These are phyloP conservation scores for Calephelis virginiensis DNA, from an alignment of 1,140 invertebrate genomes.

Conservation along the genomic window DNA sequence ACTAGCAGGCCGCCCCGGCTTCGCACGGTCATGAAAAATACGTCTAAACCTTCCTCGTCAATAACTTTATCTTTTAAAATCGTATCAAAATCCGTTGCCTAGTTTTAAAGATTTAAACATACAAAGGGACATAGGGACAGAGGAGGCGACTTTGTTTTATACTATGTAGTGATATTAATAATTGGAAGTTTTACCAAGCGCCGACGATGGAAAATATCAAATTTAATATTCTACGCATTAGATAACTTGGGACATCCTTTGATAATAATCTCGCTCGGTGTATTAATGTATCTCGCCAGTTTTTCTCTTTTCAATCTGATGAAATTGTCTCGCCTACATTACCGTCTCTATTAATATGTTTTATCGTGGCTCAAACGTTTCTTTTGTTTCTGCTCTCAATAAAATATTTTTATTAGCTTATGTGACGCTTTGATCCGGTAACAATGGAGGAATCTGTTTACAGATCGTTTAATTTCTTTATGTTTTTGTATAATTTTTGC, in stretches of 20 bases:
- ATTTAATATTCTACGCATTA: too few species aligned
- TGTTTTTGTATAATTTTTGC: conserved; percentile 22
- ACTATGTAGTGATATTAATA: too few species aligned
- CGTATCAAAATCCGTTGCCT: too few species aligned
- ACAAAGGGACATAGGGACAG: too few species aligned
- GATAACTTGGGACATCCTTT: conserved; percentile 18
- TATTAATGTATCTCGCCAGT: conserved; percentile 62
- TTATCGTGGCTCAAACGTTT: conserved; percentile 63
- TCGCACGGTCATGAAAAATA: too few species aligned
- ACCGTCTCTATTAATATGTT: conserved; percentile 65
- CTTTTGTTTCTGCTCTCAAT: conserved; percentile 58
- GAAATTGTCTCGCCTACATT: conserved; percentile 52
- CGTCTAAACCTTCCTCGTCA: too few species aligned
- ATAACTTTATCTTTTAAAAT: too few species aligned
- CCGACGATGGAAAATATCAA: too few species aligned
- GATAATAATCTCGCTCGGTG: conserved; percentile 48
- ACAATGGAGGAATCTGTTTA: conserved; percentile 42
- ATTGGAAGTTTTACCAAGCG: too few species aligned
- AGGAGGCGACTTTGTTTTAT: too few species aligned
- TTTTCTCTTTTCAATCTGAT: conserved; percentile 51
- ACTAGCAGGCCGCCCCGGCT: too few species aligned
- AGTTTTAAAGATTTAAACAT: too few species aligned
- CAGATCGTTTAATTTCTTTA: conserved; percentile 29
- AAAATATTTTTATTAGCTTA: conserved; percentile 48
- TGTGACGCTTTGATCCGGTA: conserved; percentile 51